Evolutionary conservation across 2,113 vertebrate genomes (phyloP).

Genomic region (Centrocercus urophasianus): DNA sequence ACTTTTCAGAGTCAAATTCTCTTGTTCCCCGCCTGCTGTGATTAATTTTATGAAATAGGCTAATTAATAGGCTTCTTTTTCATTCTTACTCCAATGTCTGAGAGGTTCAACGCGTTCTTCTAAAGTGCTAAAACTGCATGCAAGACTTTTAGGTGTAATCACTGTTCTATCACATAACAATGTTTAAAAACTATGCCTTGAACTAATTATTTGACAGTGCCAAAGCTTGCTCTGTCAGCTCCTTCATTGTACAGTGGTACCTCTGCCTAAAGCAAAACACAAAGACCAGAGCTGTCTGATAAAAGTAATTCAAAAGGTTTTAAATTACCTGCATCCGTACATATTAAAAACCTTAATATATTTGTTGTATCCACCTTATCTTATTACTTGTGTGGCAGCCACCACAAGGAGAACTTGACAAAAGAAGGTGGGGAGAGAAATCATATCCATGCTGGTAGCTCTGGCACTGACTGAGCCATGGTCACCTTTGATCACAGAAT

Average conservation of each 20-base stretch:
- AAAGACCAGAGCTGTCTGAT: neutral
- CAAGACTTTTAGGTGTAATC: neutral
- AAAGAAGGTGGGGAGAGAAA: neutral
- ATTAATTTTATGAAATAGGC: neutral
- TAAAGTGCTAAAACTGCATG: neutral
- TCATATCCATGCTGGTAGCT: fast-evolving
- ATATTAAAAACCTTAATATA: neutral
- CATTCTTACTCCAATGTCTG: neutral
- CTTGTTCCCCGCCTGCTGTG: neutral
- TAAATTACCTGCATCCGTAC: neutral
- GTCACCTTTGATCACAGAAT: neutral
- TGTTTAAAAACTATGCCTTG: neutral
- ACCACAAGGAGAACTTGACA: neutral
- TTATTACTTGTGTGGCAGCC: neutral
- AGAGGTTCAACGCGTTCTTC: neutral
- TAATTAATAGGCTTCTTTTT: neutral
- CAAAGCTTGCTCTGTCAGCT: neutral
- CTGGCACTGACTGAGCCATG: fast-evolving
- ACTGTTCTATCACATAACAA: neutral
- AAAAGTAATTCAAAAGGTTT: neutral
- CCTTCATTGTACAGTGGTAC: neutral
- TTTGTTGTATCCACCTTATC: too few species aligned
- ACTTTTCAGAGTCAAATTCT: neutral
- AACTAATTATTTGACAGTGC: neutral
- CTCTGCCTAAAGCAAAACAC: neutral